Conservation (phyloP, 2,888 invertebrate species). For the Cybosia mesomella region DNA sequence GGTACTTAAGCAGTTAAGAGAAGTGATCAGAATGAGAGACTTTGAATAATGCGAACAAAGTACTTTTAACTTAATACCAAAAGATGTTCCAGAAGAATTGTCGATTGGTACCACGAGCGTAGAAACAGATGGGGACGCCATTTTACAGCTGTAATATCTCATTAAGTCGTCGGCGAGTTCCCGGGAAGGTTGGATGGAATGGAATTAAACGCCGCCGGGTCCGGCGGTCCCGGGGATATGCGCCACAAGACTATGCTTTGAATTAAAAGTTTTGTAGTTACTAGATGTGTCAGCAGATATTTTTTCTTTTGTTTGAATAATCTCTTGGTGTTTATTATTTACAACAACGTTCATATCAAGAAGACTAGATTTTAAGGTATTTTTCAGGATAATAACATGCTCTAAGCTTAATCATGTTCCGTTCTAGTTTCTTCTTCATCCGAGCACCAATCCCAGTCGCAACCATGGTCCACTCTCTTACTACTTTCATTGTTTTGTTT, state of each 20-base stretch:
- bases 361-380: too few species aligned
- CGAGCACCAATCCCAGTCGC: too few species aligned
- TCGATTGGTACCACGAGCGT: constrained; percentile 28
- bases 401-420: too few species aligned
- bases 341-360: too few species aligned
- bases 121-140: constrained; percentile 47
- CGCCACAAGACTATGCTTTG: constrained; percentile 26
- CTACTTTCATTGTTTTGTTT: too few species aligned
- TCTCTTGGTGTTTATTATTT: background rate
- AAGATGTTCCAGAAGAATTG: constrained; percentile 5
- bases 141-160: constrained; percentile 50
- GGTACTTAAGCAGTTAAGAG: background rate
- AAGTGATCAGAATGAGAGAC: background rate
- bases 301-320: background rate
- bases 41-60: background rate
- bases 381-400: too few species aligned
- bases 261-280: background rate
- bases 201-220: constrained; percentile 61
- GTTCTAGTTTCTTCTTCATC: too few species aligned
- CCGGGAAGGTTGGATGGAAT: constrained; percentile 57
- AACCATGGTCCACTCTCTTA: too few species aligned
- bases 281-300: constrained; percentile 35
- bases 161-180: constrained; percentile 52
- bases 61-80: background rate
- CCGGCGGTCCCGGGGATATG: constrained; percentile 42